phyloP scores from a whole-genome alignment of 1,140 invertebrate species.

The Drosophila obscura region DNA sequence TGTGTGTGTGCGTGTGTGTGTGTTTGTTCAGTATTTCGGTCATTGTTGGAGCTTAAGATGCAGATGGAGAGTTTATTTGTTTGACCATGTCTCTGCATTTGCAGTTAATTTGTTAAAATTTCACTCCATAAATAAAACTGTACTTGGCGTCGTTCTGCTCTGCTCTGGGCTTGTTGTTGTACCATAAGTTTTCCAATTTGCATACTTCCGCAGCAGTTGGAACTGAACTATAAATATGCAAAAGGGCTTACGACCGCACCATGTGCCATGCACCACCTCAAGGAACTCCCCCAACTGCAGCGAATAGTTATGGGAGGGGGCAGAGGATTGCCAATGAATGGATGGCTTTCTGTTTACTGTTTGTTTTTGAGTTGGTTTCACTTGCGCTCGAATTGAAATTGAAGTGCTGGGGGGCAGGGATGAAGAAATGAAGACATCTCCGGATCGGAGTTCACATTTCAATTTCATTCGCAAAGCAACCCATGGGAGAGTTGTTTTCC shows the following conservation, averaged over 20 bases:
- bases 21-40: constrained; percentile 34
- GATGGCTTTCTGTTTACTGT: constrained; percentile 21
- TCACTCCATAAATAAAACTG: constrained; percentile 74
- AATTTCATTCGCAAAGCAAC: too few relatives aligned
- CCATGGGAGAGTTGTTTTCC: too few relatives aligned
- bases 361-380: constrained; percentile 45
- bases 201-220: constrained; percentile 71
- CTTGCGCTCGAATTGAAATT: constrained; percentile 49
- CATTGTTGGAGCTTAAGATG: constrained; percentile 41
- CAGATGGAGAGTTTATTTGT: constrained; percentile 58
- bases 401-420: constrained; percentile 12
- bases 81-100: constrained; percentile 58
- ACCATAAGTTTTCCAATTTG: constrained; percentile 75
- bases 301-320: too few relatives aligned
- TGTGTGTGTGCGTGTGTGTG: constrained; percentile 28
- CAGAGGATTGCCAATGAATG: constrained; percentile 13
- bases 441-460: too few relatives aligned
- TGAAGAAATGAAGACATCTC: too few relatives aligned
- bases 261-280: constrained; percentile 25
- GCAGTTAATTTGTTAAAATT: constrained; percentile 81
- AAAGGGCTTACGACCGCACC: constrained; percentile 44
- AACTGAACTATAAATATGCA: constrained; percentile 69
- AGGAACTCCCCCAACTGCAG: constrained; percentile 20
- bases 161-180: constrained; percentile 19
- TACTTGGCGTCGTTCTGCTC: constrained; percentile 41